Base-by-base conservation (phyloP, 2,888 invertebrate genomes). In the Leptothorax acervorum region DNA sequence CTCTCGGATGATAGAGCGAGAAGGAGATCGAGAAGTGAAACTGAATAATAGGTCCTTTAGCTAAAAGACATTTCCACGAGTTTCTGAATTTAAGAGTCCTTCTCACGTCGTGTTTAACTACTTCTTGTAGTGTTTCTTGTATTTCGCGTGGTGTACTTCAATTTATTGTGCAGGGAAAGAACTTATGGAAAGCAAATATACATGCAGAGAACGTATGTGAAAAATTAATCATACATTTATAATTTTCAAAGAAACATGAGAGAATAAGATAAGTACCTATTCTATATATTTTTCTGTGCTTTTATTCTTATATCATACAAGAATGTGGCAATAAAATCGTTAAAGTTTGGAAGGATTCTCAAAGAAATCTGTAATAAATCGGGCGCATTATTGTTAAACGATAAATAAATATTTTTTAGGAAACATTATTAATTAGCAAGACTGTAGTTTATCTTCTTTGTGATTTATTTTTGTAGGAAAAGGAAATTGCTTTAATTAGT, bases 21-120 rank as follows among this genome's bases (percentile, higher is more conserved):
- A 11, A 78, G 48, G 57, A 68, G 45, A 55, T 53, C 28, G 12
- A 42, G 65, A 53, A 74, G 45, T 23, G 42, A 39, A 55, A 55
- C 9, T 51, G 2, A 18, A 63, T 63, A 15, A 51, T 15, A 15
- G 23, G 8, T 63, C 4, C 4, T 23, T 18, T 23, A 75, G 1
- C 8, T 51, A 4, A 42, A 11, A 35, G 8, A 63, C 3, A 3
- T n/a, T 62, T 63, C 9, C 15, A 48, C 51, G 15, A 75, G 0
- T 15, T 15, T 28, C 23, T 55, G 8, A 48, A 51, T 65, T 76
- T 42, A 68, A 45, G 5, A 39, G 8, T 28, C 6, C 39, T 39
- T n/a, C 5, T 39, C 8, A 11, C 6, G 0, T 42, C 31, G 31
- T 12, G 18, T 31, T 66, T 15, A 51, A 48, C 3, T n/a, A 11